These are phyloP conservation scores for Clarias magur DNA, from an alignment of 2,113 vertebrate species.

Conservation along the genomic window DNA sequence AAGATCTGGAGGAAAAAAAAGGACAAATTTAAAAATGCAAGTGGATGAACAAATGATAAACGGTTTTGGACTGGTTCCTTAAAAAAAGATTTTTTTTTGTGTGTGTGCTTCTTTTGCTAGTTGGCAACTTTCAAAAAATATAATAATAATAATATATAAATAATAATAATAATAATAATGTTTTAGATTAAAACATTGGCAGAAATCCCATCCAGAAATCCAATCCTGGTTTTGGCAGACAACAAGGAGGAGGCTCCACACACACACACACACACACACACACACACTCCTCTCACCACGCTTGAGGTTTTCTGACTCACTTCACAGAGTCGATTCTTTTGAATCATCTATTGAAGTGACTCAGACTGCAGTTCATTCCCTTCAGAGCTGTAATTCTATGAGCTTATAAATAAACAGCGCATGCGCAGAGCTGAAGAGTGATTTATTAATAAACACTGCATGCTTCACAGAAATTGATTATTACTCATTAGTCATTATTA, in stretches of 20 bases:
- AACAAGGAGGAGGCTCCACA: conserved; percentile 48
- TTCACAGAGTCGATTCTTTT: not conserved
- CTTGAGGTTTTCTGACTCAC: not conserved
- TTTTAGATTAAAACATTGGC: conserved; percentile 45
- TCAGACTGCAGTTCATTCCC: not conserved
- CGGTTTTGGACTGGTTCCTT: no score
- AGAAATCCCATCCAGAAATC: conserved; percentile 66
- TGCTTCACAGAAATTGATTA: no score
- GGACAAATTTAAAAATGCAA: no score
- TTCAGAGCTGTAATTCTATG: not conserved
- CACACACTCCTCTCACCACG: not conserved
- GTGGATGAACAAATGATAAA: no score
- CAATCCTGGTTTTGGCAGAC: conserved; percentile 70
- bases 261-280: not conserved
- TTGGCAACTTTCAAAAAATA: not conserved
- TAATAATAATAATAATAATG: no score
- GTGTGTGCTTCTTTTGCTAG: no score
- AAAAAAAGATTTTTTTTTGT: no score
- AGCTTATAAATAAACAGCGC: not conserved
- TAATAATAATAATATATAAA: not conserved
- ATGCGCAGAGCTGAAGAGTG: no score
- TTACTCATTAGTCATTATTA: not conserved
- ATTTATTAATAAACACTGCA: not conserved
- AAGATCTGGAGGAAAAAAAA: no score
- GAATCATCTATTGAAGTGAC: not conserved